Conservation (phyloP, 2,113 vertebrate genomes). For the Rousettus leschenaultii region DNA sequence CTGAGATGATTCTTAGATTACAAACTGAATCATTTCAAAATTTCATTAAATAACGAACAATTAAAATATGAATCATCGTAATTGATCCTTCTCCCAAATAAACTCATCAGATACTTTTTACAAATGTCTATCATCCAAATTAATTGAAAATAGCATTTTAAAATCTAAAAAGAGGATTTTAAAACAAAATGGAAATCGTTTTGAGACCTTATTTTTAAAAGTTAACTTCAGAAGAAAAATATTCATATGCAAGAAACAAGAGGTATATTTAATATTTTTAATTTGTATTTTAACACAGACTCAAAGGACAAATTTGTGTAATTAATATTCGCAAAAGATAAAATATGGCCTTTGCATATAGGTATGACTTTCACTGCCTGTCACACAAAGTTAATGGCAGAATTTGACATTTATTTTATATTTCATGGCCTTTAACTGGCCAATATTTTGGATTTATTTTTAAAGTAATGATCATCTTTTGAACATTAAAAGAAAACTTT, state of each 20-base stretch:
- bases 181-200: background rate
- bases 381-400: background rate
- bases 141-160: background rate
- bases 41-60: background rate
- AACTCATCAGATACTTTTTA: background rate
- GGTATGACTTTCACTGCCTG: background rate
- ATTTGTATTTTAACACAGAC: background rate
- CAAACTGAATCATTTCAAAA: background rate
- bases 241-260: background rate
- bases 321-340: background rate
- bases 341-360: background rate
- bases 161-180: background rate
- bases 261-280: background rate
- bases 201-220: background rate
- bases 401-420: constrained; percentile 1
- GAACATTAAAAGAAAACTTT: background rate
- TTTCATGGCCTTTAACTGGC: background rate
- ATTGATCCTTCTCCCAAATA: background rate
- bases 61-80: background rate
- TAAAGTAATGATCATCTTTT: background rate
- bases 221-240: background rate
- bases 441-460: background rate
- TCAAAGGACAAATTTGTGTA: background rate
- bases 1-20: background rate
- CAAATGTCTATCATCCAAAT: background rate